These are phyloP conservation scores for Philotrypesis tridentata DNA, from an alignment of 1,140 invertebrate species.

Conservation along the genomic window DNA sequence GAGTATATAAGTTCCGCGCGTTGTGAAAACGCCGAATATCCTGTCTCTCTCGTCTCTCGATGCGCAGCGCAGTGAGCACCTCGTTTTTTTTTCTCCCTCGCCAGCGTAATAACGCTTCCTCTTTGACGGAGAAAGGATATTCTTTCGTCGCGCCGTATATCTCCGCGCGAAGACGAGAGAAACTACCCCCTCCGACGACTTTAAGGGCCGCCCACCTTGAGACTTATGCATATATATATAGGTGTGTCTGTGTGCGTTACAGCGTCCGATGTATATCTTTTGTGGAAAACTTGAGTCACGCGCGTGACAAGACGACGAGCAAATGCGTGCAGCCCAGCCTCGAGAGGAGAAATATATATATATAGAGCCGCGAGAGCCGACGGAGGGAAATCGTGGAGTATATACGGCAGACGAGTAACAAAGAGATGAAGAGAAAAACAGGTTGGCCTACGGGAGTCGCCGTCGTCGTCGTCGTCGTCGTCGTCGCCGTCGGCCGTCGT, in stretches of 20 bases:
- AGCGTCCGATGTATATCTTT: too few species aligned
- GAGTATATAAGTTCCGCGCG: too few species aligned
- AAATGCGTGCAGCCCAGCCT: neutral
- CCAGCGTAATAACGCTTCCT: too few species aligned
- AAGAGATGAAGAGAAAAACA: neutral
- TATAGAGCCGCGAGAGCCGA: neutral
- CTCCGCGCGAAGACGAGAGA: too few species aligned
- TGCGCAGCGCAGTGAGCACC: too few species aligned
- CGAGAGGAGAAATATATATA: too few species aligned
- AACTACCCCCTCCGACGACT: neutral
- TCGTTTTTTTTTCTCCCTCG: too few species aligned
- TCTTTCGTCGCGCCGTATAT: too few species aligned
- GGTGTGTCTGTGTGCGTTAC: neutral
- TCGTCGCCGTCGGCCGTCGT: too few species aligned
- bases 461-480: too few species aligned
- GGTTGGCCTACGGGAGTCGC: neutral
- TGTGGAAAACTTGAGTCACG: neutral
- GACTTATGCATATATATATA: neutral
- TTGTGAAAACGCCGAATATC: slow-evolving; percentile 3
- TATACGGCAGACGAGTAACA: neutral
- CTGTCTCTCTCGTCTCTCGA: neutral
- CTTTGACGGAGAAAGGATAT: too few species aligned
- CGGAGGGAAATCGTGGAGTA: slow-evolving; percentile 4
- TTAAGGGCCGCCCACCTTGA: neutral
- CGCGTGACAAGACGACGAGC: neutral